Conservation (phyloP, 1,140 invertebrate genomes). For the Ctenoplectra terminalis region DNA sequence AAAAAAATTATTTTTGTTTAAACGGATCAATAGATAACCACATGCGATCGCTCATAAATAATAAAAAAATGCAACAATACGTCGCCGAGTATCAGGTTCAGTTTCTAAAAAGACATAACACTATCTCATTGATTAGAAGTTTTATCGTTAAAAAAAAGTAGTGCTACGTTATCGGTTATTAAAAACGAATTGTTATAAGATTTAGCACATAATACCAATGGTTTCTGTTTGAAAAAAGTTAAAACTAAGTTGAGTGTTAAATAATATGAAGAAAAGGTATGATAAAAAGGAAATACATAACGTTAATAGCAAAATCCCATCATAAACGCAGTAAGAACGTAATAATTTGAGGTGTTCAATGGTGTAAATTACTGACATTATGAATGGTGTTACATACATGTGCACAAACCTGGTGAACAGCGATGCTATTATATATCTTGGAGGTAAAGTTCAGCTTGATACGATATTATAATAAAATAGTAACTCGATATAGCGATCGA, state of each 20-base stretch:
- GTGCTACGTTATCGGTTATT: no score
- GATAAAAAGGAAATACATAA: background rate
- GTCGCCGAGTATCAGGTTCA: no score
- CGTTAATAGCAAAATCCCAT: background rate
- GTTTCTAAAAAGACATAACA: no score
- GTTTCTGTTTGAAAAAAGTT: background rate
- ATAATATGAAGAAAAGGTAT: background rate
- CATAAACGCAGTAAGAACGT: background rate
- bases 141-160: no score
- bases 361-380: slow-evolving; percentile 21
- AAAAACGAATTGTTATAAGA: no score
- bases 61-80: no score
- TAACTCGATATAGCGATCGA: background rate
- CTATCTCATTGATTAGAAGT: no score
- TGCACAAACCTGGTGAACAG: background rate
- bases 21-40: no score
- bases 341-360: background rate
- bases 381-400: background rate
- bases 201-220: background rate
- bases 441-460: background rate
- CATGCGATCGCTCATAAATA: no score
- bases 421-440: background rate
- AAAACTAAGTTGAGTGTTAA: background rate
- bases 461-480: background rate
- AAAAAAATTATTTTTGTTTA: no score